Percentiles rank a stretch among this genome's conserved stretches.
Evolutionary conservation across 2,113 vertebrate species (phyloP).

Genomic region (Stegostoma tigrinum): DNA sequence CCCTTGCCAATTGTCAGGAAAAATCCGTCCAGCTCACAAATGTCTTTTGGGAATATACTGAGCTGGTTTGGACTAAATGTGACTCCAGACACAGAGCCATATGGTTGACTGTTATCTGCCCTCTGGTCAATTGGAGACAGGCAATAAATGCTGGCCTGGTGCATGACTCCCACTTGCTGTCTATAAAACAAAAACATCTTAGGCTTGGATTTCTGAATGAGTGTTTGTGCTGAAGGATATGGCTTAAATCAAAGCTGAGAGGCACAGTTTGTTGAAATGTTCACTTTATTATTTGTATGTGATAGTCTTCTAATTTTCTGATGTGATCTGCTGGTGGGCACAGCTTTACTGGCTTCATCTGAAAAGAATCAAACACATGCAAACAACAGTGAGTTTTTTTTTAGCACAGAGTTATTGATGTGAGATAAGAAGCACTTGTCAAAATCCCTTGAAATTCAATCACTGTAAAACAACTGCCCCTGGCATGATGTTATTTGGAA

Average conservation of each 20-base stretch:
- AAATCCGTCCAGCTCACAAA: no score
- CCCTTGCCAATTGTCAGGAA: no score
- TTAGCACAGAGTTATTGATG: background rate
- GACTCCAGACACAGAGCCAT: no score
- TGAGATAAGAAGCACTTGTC: background rate
- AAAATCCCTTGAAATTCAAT: background rate
- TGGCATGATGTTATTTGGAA: background rate
- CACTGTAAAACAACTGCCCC: background rate
- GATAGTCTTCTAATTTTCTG: background rate
- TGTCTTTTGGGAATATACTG: no score
- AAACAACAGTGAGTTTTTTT: background rate
- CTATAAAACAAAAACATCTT: background rate
- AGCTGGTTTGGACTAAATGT: no score
- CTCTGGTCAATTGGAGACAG: no score
- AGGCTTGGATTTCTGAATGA: background rate
- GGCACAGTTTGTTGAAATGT: background rate
- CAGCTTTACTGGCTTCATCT: background rate
- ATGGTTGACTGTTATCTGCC: no score
- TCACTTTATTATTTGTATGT: background rate
- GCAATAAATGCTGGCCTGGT: no score
- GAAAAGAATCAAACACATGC: background rate
- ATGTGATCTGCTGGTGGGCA: background rate
- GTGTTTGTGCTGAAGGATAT: background rate
- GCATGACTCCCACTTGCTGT: no score
- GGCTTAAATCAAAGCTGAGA: background rate